Evolutionary conservation across 2,113 vertebrate species (phyloP), one percentile per base, ranked within the genome.

Genomic region (Melanerpes aurifrons): DNA sequence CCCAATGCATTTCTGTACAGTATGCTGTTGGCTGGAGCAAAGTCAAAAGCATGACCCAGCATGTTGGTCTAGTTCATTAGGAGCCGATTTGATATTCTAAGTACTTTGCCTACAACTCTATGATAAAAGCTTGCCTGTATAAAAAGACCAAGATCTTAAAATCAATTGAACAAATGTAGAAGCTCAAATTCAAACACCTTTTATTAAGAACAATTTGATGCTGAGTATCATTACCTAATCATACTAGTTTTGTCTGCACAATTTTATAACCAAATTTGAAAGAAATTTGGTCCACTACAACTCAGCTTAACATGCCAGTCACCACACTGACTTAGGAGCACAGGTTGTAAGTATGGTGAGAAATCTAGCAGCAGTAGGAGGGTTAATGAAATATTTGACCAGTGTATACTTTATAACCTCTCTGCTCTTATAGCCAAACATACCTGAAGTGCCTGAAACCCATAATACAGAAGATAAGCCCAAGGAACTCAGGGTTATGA

Each of bases 401-500:
- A 37, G 6, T 2, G 7, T 24, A 47, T 48, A 76, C 61, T 80
- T 93, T 29, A 82, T 50, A 85, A 82, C 53, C 56, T 89, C 70
- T 54, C 63, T 85, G 37, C 37, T 89, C 57, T 64, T 74, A 73
- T 1, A 85, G 53, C n/a, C 71, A 72, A 78, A 90, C 16, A 63
- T 17, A 81, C 13, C 47, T 68, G 22, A 82, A 90, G 40, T 79
- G 32, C 79, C 81, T 63, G 69, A 76, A 89, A 72, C 40, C 32
- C 20, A 1, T 67, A 67, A 73, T 5, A 68, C 10, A 59, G 40
- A 63, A 78, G 85, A 82, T 50, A 92, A 92, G 10, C 19, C 2
- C 87, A 91, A 43, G 58, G 57, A 95, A 88, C 61, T 80, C 35
- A 14, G 17, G 31, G 37, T 82, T 82, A 15, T 71, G 84, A 92